Percentiles rank a stretch among this genome's conserved stretches.
Conservation (phyloP, 2,888 invertebrate genomes). For the Spatulosminthurus flaviceps region DNA sequence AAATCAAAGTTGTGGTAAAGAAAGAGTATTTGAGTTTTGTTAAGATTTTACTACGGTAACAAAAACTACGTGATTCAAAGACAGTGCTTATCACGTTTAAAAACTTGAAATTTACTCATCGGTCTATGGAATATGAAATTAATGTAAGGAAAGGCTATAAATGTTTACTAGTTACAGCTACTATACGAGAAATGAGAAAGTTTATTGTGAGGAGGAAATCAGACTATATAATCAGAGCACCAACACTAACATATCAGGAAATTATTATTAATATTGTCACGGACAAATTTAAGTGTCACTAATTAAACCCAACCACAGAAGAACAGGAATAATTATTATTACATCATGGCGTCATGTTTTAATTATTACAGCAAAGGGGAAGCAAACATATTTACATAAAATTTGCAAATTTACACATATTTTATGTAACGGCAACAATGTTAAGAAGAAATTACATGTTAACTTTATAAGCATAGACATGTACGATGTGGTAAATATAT, state of each 20-base stretch:
- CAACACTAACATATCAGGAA: background rate
- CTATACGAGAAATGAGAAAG: background rate
- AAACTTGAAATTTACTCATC: slow-evolving; percentile 18
- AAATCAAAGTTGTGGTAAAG: background rate
- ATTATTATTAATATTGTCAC: slow-evolving; percentile 1
- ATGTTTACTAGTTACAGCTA: background rate
- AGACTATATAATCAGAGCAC: too few relatives aligned
- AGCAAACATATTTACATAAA: background rate
- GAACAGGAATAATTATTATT: background rate
- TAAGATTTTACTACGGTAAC: background rate
- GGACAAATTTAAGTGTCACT: background rate
- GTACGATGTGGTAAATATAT: background rate
- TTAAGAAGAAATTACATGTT: background rate
- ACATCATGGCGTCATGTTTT: background rate
- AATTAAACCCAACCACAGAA: background rate
- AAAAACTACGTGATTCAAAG: background rate
- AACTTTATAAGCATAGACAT: background rate
- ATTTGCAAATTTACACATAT: background rate
- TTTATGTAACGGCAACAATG: background rate
- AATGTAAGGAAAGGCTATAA: background rate
- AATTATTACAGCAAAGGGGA: background rate
- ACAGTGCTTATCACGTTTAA: background rate
- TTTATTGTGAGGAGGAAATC: background rate
- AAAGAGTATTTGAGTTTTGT: background rate
- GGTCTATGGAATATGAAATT: slow-evolving; percentile 2